These are phyloP conservation scores for Sepioteuthis lessoniana DNA, from an alignment of 2,888 invertebrate genomes.

Conservation along the genomic window DNA sequence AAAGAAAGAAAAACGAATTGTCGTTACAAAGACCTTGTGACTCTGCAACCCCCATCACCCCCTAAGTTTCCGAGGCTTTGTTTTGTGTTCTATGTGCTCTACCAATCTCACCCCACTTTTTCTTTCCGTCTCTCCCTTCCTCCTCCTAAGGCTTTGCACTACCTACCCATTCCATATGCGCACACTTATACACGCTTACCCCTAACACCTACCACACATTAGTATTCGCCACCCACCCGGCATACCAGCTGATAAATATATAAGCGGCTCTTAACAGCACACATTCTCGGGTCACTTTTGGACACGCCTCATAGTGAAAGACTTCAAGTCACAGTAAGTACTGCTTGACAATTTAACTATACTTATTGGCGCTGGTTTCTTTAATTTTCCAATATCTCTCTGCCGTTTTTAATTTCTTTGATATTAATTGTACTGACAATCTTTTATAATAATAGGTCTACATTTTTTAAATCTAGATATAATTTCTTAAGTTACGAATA, in stretches of 20 bases:
- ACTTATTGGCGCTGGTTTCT: neutral
- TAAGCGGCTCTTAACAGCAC: neutral
- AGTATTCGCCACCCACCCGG: neutral
- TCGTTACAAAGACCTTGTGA: neutral
- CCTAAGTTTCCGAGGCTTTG: too few relatives aligned
- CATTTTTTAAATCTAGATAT: too few relatives aligned
- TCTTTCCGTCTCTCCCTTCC: neutral
- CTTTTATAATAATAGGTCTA: too few relatives aligned
- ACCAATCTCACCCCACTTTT: neutral
- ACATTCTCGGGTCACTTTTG: slow-evolving; percentile 1
- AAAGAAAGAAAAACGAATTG: too few relatives aligned
- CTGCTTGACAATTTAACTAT: neutral
- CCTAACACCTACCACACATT: neutral
- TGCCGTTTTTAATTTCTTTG: too few relatives aligned
- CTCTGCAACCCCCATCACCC: neutral
- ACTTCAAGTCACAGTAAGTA: slow-evolving; percentile 33
- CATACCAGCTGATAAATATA: slow-evolving; percentile 20
- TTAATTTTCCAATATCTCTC: too few relatives aligned
- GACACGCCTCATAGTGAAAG: slow-evolving; percentile 11
- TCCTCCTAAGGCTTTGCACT: neutral
- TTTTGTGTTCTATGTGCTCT: neutral
- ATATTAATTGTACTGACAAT: too few relatives aligned
- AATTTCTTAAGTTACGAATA: too few relatives aligned
- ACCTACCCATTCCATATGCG: neutral
- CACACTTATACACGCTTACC: neutral